phyloP scores from a whole-genome alignment of 1,140 invertebrate species.

The Conus betulinus region DNA sequence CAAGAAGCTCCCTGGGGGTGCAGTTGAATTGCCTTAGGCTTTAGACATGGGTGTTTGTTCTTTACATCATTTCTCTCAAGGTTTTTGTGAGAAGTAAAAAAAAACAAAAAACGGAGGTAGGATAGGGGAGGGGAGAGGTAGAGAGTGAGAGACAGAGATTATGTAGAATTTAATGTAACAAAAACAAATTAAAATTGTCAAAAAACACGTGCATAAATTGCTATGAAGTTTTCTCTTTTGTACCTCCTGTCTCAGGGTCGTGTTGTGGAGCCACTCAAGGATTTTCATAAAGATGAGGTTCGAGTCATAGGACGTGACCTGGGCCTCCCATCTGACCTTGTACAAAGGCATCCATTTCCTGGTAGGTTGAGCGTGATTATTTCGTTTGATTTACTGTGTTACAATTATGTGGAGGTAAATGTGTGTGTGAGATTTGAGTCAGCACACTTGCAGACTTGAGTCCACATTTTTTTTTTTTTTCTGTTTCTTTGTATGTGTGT shows the following conservation, averaged over 20 bases:
- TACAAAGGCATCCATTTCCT: slow-evolving; percentile 98
- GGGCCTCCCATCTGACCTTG: slow-evolving; percentile 89
- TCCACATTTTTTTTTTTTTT: no score
- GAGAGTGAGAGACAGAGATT: no score
- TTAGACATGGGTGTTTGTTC: no score
- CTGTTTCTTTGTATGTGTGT: not conserved
- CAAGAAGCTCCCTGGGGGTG: no score
- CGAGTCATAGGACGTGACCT: slow-evolving; percentile 87
- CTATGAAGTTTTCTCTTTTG: not conserved
- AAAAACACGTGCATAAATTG: not conserved
- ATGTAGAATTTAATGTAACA: no score
- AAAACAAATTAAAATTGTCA: not conserved
- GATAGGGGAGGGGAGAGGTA: no score
- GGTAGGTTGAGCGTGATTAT: slow-evolving; percentile 76
- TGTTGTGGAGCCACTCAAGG: slow-evolving; percentile 97
- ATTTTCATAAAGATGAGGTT: slow-evolving; percentile 99
- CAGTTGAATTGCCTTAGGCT: no score
- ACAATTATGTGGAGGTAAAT: not conserved
- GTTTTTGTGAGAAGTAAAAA: no score
- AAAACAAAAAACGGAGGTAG: no score
- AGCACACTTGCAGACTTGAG: not conserved
- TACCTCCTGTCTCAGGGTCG: slow-evolving; percentile 80
- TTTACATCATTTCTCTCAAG: no score
- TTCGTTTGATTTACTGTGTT: not conserved
- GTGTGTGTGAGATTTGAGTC: not conserved